Base-by-base conservation (phyloP, 2,113 vertebrate species). In the Fulica atra region DNA sequence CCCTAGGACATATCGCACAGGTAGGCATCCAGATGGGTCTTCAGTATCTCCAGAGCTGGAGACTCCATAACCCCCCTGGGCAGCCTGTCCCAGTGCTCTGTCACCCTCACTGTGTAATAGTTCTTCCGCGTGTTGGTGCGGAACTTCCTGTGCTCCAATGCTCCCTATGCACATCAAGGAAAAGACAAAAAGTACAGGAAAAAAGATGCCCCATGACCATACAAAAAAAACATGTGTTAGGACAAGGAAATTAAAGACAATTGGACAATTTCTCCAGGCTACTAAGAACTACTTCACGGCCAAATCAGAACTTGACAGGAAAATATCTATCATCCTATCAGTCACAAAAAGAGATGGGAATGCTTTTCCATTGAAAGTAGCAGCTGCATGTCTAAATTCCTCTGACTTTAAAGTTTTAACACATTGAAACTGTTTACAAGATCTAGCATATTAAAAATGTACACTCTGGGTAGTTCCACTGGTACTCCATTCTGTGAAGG, bases 311-410 rank as follows among this genome's bases (percentile, higher is more conserved):
- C 19, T 54, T 60, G 5, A 57, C 79, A 86, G 74, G 56, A 78
- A 53, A 35, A 79, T 66, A 80, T 25, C 36, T 76, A 17, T 68
- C 9, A 48, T 44, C 44, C 9, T 16, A 3, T 35, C n/a, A 44
- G 10, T 74, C 9, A 86, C 0, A 0, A 28, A 72, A 74, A 84
- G 81, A 18, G 11, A 33, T 16, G 42, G 23, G 10, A 35, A 1
- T 36, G 46, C 51, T 72, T 89, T 84, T 53, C 25, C 11, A 33
- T 7, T 79, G 16, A 91, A 86, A 82, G 16, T 6, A 79, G 2
- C 3, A 50, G 13, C 10, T 69, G 29, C 23, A 53, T 61, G 4
- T 40, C 16, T 25, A 83, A 81, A 68, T 57, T 86, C 13, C 33
- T 74, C 46, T 48, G 9, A 38, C 25, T 76, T 61, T 57, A 48